A percentile compares a stretch with the other conserved stretches of the same genome.
Evolutionary conservation across 2,888 invertebrate species (phyloP).

Genomic region (Digitonthophagus gazella): DNA sequence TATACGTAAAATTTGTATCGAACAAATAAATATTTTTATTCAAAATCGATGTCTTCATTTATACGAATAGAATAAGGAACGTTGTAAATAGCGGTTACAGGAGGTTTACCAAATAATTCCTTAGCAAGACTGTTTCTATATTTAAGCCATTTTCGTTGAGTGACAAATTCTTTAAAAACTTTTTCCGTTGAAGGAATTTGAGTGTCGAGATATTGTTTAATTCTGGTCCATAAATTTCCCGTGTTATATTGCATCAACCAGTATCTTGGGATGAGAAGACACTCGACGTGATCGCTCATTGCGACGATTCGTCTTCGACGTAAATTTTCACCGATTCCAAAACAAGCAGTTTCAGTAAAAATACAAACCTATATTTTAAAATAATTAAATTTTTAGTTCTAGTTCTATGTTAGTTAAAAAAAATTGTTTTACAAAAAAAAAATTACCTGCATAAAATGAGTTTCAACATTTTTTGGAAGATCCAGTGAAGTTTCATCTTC

Average conservation of each 20-base stretch:
- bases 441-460: slow-evolving; percentile 51
- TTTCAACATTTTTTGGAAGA: slow-evolving; percentile 38
- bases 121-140: slow-evolving; percentile 55
- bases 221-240: slow-evolving; percentile 62
- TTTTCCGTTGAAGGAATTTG: slow-evolving; percentile 59
- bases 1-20: no score
- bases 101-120: slow-evolving; percentile 51
- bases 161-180: slow-evolving; percentile 58
- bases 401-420: not conserved
- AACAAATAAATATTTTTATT: no score
- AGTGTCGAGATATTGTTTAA: slow-evolving; percentile 59
- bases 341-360: slow-evolving; percentile 61
- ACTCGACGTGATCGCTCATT: slow-evolving; percentile 58
- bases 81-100: slow-evolving; percentile 27
- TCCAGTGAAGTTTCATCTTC: not conserved
- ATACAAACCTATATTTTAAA: slow-evolving; percentile 52
- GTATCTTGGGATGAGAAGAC: slow-evolving; percentile 67
- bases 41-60: slow-evolving; percentile 25
- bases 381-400: no score
- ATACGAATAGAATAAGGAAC: slow-evolving; percentile 34
- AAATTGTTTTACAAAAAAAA: not conserved
- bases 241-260: slow-evolving; percentile 67
- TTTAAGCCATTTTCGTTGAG: slow-evolving; percentile 58
- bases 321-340: slow-evolving; percentile 67
- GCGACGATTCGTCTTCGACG: slow-evolving; percentile 63